phyloP scores from a whole-genome alignment of 2,113 vertebrate species.

The Spilogale gracilis region DNA sequence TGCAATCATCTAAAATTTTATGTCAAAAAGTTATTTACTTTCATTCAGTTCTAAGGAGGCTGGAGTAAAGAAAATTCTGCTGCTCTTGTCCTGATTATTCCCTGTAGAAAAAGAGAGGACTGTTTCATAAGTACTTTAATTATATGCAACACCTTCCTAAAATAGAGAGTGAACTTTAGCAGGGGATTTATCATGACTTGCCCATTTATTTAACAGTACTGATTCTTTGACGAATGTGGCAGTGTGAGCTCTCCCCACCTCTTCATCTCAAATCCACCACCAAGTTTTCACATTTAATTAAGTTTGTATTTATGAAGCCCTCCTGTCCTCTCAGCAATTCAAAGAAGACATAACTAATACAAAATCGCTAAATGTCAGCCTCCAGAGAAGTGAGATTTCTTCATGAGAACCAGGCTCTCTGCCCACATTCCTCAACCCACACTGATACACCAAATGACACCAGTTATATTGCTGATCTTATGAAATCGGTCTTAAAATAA shows the following conservation, averaged over 20 bases:
- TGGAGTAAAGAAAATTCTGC: background rate
- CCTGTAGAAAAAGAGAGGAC: background rate
- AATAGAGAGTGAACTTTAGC: slow-evolving; percentile 62
- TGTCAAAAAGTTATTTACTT: background rate
- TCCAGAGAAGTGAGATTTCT: slow-evolving; percentile 66
- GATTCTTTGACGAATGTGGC: background rate
- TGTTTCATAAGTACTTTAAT: slow-evolving; percentile 52
- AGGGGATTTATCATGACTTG: slow-evolving; percentile 58
- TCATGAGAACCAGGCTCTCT: slow-evolving; percentile 51
- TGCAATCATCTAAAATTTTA: background rate
- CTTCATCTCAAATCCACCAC: slow-evolving; percentile 51
- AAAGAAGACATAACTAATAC: slow-evolving; percentile 69
- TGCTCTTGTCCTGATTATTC: background rate
- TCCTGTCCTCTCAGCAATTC: slow-evolving; percentile 57
- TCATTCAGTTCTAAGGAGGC: slow-evolving; percentile 23
- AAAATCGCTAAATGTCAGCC: slow-evolving; percentile 75
- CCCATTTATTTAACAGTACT: slow-evolving; percentile 53
- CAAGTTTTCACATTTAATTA: slow-evolving; percentile 69
- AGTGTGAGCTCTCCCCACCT: slow-evolving; percentile 31
- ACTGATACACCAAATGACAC: slow-evolving; percentile 18
- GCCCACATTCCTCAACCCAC: slow-evolving; percentile 65
- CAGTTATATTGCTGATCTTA: slow-evolving; percentile 48
- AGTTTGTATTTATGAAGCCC: slow-evolving; percentile 70
- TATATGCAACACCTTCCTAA: slow-evolving; percentile 41
- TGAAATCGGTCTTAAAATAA: slow-evolving; percentile 61